A percentile compares a stretch with the other conserved stretches of the same genome.
Evolutionary conservation across 1,140 invertebrate genomes (phyloP).

Genomic region (Euura saliciscinereae): DNA sequence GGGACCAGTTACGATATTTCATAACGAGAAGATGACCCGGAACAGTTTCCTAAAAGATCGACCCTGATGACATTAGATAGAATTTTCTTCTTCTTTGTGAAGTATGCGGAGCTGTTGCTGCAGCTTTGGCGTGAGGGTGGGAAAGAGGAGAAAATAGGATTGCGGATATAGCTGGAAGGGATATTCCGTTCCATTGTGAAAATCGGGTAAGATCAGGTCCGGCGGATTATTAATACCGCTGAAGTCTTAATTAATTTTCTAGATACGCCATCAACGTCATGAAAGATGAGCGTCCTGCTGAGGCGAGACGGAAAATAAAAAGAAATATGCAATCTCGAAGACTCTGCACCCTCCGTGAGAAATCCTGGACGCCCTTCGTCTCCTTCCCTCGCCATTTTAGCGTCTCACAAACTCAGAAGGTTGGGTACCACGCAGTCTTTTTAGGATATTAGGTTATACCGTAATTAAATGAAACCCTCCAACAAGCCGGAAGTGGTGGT

Average conservation of each 20-base stretch:
- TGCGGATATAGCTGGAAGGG: background rate
- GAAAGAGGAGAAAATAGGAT: background rate
- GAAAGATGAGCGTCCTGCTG: background rate
- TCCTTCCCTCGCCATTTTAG: background rate
- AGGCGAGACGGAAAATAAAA: background rate
- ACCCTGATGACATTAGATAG: too few relatives aligned
- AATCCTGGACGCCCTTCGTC: background rate
- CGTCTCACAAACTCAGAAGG: background rate
- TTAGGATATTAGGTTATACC: constrained; percentile 33
- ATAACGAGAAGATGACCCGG: too few relatives aligned
- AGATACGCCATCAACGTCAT: background rate
- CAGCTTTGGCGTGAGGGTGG: too few relatives aligned
- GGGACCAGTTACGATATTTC: too few relatives aligned
- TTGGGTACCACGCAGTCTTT: background rate
- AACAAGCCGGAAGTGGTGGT: constrained; percentile 27
- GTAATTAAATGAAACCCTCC: constrained; percentile 41
- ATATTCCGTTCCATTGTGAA: background rate
- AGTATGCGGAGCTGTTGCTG: too few relatives aligned
- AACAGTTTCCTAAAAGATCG: too few relatives aligned
- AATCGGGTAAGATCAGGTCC: background rate
- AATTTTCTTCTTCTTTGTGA: too few relatives aligned
- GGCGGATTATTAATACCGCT: background rate
- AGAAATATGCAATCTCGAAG: constrained; percentile 2
- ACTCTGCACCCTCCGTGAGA: background rate
- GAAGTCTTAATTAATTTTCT: constrained; percentile 7